A percentile compares a stretch with the other conserved stretches of the same genome.
These are phyloP conservation scores for Bothrops jararaca DNA, from an alignment of 2,113 vertebrate genomes.

Conservation along the genomic window DNA sequence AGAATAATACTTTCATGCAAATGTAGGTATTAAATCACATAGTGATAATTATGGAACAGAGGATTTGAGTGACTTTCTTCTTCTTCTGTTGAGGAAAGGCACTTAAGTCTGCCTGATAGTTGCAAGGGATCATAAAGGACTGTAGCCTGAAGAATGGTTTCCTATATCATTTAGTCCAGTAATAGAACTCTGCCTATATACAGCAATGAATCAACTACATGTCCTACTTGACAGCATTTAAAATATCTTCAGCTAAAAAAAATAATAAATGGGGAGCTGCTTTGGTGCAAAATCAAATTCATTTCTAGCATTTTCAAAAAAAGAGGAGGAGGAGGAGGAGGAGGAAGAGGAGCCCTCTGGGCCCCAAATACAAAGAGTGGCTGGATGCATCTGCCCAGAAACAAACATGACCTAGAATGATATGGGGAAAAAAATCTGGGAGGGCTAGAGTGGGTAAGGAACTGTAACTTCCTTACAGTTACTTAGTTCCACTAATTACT, in stretches of 20 bases:
- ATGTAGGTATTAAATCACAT: neutral
- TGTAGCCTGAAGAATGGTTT: conserved; percentile 13
- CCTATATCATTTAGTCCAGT: conserved; percentile 40
- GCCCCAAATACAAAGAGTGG: neutral
- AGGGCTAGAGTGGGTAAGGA: neutral
- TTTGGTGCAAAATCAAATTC: neutral
- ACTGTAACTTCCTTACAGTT: neutral
- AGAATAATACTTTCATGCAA: neutral
- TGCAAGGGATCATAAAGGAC: conserved; percentile 1
- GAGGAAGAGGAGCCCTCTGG: neutral
- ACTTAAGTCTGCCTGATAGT: conserved; percentile 34
- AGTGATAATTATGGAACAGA: neutral
- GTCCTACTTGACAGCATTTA: neutral
- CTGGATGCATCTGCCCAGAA: neutral
- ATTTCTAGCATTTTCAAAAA: neutral
- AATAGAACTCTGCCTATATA: neutral
- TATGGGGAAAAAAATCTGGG: neutral
- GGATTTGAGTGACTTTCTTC: neutral
- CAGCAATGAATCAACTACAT: neutral
- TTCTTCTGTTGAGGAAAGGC: conserved; percentile 6
- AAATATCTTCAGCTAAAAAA: neutral
- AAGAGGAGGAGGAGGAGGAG: too few species aligned
- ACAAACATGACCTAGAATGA: neutral
- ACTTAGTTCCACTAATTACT: neutral
- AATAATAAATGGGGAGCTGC: neutral